Percentiles rank a stretch among this genome's conserved stretches.
phyloP scores from a whole-genome alignment of 2,797 vertebrate genomes.

The Cryptoblepharus egeriae region DNA sequence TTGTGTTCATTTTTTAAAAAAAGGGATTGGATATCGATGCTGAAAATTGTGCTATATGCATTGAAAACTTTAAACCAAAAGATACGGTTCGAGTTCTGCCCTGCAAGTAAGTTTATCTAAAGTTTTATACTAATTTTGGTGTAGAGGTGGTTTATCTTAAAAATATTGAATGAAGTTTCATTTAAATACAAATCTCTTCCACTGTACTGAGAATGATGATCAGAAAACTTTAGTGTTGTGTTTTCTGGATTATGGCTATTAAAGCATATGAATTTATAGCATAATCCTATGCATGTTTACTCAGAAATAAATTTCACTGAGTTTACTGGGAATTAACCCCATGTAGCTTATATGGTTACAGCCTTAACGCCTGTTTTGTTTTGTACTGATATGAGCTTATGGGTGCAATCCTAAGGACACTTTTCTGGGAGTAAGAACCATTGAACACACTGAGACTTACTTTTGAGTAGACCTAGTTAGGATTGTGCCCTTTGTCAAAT shows the following conservation, averaged over 20 bases:
- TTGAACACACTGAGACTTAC: too few species aligned
- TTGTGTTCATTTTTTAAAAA: constrained; percentile 45
- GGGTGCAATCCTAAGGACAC: too few species aligned
- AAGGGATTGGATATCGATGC: constrained; percentile 80
- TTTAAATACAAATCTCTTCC: not conserved
- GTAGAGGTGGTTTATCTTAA: not conserved
- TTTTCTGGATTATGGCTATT: not conserved
- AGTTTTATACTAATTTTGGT: not conserved
- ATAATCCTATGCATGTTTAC: too few species aligned
- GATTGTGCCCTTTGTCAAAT: too few species aligned
- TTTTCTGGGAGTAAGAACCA: too few species aligned
- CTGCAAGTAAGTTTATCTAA: constrained; percentile 79
- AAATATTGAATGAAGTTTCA: not conserved
- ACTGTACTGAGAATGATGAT: not conserved
- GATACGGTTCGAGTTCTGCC: constrained; percentile 83
- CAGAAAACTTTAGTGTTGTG: not conserved
- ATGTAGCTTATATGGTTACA: too few species aligned
- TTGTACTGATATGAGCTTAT: not conserved
- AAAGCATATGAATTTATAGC: not conserved
- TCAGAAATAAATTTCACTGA: too few species aligned
- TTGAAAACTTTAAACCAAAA: constrained; percentile 83
- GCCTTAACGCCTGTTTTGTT: not conserved
- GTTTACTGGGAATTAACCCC: too few species aligned
- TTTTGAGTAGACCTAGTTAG: too few species aligned
- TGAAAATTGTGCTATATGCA: constrained; percentile 85